Conservation (phyloP, 2,888 invertebrate species). For the Dyspetes luteomarginatus region DNA sequence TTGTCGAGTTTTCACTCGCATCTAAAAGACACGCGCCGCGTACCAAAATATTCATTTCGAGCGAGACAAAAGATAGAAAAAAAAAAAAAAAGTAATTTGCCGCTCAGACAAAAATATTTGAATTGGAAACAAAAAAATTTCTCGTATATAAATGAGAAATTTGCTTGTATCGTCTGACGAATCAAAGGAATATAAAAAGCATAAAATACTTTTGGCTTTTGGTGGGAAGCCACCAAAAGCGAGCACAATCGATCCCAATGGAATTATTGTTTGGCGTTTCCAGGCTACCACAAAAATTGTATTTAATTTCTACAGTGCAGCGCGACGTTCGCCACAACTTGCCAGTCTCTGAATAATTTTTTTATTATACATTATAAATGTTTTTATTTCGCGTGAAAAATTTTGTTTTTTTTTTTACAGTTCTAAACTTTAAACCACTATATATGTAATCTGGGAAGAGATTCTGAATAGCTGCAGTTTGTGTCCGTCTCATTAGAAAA, state of each 20-base stretch:
- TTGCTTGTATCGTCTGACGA: not conserved
- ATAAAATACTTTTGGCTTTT: too few species aligned
- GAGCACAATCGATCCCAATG: slow-evolving; percentile 47
- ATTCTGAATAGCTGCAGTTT: too few species aligned
- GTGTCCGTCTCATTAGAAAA: not conserved
- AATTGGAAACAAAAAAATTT: slow-evolving; percentile 39
- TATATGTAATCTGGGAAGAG: too few species aligned
- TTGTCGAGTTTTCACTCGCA: slow-evolving; percentile 47
- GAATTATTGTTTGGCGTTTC: slow-evolving; percentile 57
- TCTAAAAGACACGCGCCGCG: slow-evolving; percentile 6
- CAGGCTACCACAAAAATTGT: slow-evolving; percentile 48
- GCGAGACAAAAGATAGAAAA: not conserved
- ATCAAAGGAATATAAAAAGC: slow-evolving; percentile 27
- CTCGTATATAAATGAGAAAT: slow-evolving; percentile 34
- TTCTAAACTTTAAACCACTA: too few species aligned
- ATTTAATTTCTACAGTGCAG: not conserved
- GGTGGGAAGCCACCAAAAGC: too few species aligned
- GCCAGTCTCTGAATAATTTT: not conserved
- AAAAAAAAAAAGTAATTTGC: slow-evolving; percentile 14
- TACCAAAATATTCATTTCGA: slow-evolving; percentile 21
- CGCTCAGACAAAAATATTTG: too few species aligned
- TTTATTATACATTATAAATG: not conserved
- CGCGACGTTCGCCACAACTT: not conserved
- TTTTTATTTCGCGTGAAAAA: not conserved
- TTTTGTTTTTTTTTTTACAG: too few species aligned